A percentile compares a stretch with the other conserved stretches of the same genome.
These are phyloP conservation scores for Eunapius fragilis DNA, from an alignment of 37 sponge, comb jelly and placozoan species.

Conservation along the genomic window DNA sequence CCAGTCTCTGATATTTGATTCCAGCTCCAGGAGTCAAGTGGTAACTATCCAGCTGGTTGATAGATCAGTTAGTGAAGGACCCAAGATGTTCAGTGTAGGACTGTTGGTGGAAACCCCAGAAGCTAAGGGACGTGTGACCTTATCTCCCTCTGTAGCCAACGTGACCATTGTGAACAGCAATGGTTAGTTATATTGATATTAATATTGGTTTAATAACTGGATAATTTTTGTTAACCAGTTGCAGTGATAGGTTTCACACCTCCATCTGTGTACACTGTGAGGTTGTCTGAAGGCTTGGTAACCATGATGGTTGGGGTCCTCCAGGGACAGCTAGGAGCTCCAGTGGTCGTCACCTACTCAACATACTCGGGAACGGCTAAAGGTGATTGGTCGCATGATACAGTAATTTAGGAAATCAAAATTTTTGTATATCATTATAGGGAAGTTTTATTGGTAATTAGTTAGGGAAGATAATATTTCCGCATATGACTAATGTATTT, in stretches of 20 bases:
- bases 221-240: neutral
- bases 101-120: neutral
- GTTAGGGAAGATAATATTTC: too few species aligned
- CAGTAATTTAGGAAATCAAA: too few species aligned
- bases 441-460: too few species aligned
- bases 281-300: slow-evolving; percentile 6
- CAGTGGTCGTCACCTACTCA: neutral
- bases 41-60: neutral
- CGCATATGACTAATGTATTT: too few species aligned
- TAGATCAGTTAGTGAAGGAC: neutral
- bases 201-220: neutral
- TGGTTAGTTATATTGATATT: neutral
- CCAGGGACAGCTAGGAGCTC: slow-evolving; percentile 1
- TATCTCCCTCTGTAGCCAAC: neutral
- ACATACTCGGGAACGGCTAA: slow-evolving; percentile 15
- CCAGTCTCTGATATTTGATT: neutral
- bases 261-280: slow-evolving; percentile 8
- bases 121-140: neutral
- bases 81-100: neutral
- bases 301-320: slow-evolving; percentile 5
- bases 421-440: too few species aligned
- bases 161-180: neutral
- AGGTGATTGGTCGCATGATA: neutral
- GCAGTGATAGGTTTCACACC: slow-evolving; percentile 32
- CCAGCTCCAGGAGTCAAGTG: neutral